Evolutionary conservation across 2,797 vertebrate genomes (phyloP), one percentile per base, ranked within the genome.

Genomic region (Odontamblyopus lacepedii): DNA sequence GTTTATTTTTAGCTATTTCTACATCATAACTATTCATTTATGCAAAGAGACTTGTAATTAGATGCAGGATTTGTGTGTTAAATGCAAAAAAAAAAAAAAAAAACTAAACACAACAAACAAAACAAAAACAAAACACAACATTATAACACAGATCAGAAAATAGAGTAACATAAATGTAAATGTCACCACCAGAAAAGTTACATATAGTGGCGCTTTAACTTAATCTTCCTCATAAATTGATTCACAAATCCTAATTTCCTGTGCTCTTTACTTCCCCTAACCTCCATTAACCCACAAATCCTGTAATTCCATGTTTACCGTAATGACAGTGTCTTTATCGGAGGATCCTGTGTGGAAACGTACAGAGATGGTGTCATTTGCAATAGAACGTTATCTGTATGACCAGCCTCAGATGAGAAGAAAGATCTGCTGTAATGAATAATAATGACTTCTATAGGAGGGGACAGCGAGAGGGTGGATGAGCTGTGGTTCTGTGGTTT

Each of bases 361-460:
- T 38, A 38, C 35, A 38, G 35, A 38, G 35, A 38, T 9, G 35
- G 35, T 38, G 35, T 38, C 35, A 38, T 38, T 38, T 8, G 8
- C 9, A 38, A 38, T 38, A 38, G 35, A 9, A 18, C 26, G 74
- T 85, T 88, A 85, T 88, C 81, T 71, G 51, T 72, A 27, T 72
- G 64, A 63, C 79, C 70, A 73, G 69, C 35, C 35, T 38, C 83
- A 71, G 76, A 78, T 75, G 61, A 73, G 82, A 66, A 76, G 67
- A 85, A 87, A 89, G 78, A 81, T 83, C 83, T 74, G 8, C 1
- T 16, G 67, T 69, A 78, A 78, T 83, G 68, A 67, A 85, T 84
- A 81, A 75, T 62, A 85, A 55, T 86, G 27, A 78, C 79, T 74
- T 23, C 27, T 8, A 38, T 23, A 69, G 63, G 71, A 79, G 71